A percentile compares a stretch with the other conserved stretches of the same genome.
Conservation (phyloP, 35 echinoderm and acorn worm genomes). For the Apostichopus japonicus region DNA sequence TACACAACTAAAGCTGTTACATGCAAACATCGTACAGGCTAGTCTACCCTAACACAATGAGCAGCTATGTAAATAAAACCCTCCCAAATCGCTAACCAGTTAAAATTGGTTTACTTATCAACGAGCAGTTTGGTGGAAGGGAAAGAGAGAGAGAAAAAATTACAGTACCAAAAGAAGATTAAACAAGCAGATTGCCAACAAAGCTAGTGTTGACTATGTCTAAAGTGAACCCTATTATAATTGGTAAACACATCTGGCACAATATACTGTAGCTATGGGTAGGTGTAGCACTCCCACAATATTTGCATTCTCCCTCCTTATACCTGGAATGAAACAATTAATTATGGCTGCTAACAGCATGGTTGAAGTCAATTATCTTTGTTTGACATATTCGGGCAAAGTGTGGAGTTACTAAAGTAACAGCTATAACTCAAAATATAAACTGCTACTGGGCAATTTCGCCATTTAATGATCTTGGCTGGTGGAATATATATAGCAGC, state of each 20-base stretch:
- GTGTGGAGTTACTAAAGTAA: neutral
- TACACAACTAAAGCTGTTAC: conserved; percentile 57
- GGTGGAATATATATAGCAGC: neutral
- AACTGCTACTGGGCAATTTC: neutral
- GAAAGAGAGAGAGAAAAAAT: neutral
- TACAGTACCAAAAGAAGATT: conserved; percentile 1
- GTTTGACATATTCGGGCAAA: conserved; percentile 35
- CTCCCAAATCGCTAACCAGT: conserved; percentile 9
- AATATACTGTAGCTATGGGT: neutral
- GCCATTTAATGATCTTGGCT: neutral
- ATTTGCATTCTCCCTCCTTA: conserved; percentile 14
- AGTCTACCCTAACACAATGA: conserved; percentile 34
- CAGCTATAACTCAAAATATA: neutral
- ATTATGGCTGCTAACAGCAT: neutral
- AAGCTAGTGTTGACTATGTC: neutral
- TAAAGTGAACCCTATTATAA: conserved; percentile 4
- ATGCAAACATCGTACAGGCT: conserved; percentile 33
- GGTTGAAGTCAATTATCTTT: conserved; percentile 8
- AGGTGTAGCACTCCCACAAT: neutral
- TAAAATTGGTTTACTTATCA: conserved; percentile 24
- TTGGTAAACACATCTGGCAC: conserved; percentile 16
- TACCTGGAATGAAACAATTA: conserved; percentile 30
- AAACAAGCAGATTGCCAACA: conserved; percentile 40
- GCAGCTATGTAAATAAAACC: conserved; percentile 45
- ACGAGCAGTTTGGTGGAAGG: neutral